These are phyloP conservation scores for Cylas formicarius DNA, from an alignment of 1,140 invertebrate genomes.

Conservation along the genomic window DNA sequence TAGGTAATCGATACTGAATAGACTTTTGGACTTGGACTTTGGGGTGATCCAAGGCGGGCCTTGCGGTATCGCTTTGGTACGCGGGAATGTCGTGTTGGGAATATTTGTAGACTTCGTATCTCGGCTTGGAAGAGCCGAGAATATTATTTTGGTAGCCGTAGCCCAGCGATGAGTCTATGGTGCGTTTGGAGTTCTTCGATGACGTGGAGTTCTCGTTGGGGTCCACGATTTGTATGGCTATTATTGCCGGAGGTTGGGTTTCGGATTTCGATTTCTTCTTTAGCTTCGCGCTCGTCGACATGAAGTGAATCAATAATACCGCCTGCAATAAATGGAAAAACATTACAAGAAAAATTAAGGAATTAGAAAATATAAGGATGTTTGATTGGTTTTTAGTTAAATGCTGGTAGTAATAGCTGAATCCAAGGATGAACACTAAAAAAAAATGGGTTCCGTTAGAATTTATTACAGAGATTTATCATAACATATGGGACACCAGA, in stretches of 20 bases:
- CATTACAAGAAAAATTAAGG: too few relatives aligned
- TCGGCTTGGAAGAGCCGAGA: slow-evolving; percentile 39
- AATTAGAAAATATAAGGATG: too few relatives aligned
- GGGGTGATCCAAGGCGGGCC: neutral
- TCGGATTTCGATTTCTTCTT: too few relatives aligned
- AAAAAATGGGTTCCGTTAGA: too few relatives aligned
- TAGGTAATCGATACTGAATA: slow-evolving; percentile 16
- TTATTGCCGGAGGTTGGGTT: slow-evolving; percentile 49
- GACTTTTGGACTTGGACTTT: slow-evolving; percentile 18
- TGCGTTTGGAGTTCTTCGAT: slow-evolving; percentile 48
- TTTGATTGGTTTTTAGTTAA: too few relatives aligned
- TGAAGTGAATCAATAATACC: too few relatives aligned
- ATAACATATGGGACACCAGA: too few relatives aligned
- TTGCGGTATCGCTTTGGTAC: slow-evolving; percentile 19
- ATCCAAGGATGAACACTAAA: too few relatives aligned
- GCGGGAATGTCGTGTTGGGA: slow-evolving; percentile 51
- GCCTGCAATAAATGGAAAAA: too few relatives aligned
- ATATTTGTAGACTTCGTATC: slow-evolving; percentile 53
- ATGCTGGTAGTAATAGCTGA: too few relatives aligned
- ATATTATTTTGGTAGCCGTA: slow-evolving; percentile 47
- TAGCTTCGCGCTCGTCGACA: too few relatives aligned
- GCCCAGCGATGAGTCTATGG: slow-evolving; percentile 50
- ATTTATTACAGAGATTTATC: too few relatives aligned
- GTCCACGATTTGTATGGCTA: slow-evolving; percentile 51
- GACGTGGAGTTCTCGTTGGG: slow-evolving; percentile 43